Base-by-base conservation (phyloP, 2,888 invertebrate genomes). In the Abrostola triplasia region DNA sequence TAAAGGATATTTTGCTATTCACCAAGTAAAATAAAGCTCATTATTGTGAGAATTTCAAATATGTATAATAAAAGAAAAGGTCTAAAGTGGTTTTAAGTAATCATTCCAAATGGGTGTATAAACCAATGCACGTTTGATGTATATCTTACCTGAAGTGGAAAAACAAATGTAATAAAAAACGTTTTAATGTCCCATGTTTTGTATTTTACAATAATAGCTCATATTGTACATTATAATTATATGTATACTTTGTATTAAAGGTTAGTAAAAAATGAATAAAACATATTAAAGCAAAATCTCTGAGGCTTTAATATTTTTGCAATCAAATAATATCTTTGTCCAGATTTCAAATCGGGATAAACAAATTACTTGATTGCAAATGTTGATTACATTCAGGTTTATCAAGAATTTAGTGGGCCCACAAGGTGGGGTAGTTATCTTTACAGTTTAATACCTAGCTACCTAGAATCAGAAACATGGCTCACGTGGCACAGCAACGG, bases 401-500 rank as follows among this genome's bases (percentile, higher is more conserved):
- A 75, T 75, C 69, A 67, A 75, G 72, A 75, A 76, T 61, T 59
- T 37, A 54, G 66, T 66, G 76, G 58, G 70, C 64, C 41, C 55
- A 40, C 48, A 44, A 59, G 36, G 48, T 42, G 53, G 44, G 60
- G 60, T 35, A 59, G n/a, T 58, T 69, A 52, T 55, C 48, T 50
- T 10, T 51, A 62, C 38, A 56, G 49, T 58, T 53, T 62, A 63
- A 71, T 72, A 68, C 56, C 56, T 72, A 51, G 58, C 4, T 2
- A 66, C 48, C 44, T 35, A 38, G 41, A 35, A 55, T 41, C 48
- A 51, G 72, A 76, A 67, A 54, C 60, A 67, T 53, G 63, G 65
- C 64, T 65, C 63, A 59, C 52, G 24, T 24, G 24, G 24, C 4
- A 68, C 51, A 58, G 49, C n/a, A 48, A 58, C 42, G 59, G 51